phyloP scores from a whole-genome alignment of 1,140 invertebrate genomes.

The Reticulitermes speratus region DNA sequence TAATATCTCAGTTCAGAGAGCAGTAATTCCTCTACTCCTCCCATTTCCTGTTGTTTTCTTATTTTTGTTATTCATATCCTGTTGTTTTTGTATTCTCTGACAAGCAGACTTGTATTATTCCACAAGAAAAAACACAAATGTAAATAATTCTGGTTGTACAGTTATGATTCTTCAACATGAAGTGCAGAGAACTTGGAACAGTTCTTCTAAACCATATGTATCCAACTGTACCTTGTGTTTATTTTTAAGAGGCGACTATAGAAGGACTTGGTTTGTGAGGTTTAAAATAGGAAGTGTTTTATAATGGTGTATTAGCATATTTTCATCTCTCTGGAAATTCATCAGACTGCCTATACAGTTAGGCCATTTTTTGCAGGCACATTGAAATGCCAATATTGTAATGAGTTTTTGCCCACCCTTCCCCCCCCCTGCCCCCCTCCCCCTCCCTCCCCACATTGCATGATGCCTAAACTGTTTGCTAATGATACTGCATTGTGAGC shows the following conservation, averaged over 20 bases:
- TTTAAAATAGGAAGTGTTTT: too few species aligned
- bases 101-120: constrained; percentile 6
- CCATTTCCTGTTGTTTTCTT: background rate
- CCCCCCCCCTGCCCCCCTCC: too few species aligned
- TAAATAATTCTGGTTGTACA: background rate
- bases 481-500: too few species aligned
- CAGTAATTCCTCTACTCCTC: background rate
- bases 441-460: too few species aligned
- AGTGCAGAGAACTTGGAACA: background rate
- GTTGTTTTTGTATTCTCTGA: background rate
- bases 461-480: too few species aligned
- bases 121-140: background rate
- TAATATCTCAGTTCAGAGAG: background rate
- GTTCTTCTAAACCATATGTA: background rate
- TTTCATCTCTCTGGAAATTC: too few species aligned
- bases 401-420: too few species aligned
- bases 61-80: background rate
- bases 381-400: too few species aligned
- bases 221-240: background rate
- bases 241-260: background rate
- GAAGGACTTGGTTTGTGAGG: background rate
- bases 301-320: too few species aligned
- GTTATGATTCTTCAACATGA: background rate
- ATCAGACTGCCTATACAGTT: too few species aligned
- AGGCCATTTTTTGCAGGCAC: too few species aligned